These are phyloP conservation scores for Fragum whitleyi DNA, from an alignment of 2,888 invertebrate genomes.

Conservation along the genomic window DNA sequence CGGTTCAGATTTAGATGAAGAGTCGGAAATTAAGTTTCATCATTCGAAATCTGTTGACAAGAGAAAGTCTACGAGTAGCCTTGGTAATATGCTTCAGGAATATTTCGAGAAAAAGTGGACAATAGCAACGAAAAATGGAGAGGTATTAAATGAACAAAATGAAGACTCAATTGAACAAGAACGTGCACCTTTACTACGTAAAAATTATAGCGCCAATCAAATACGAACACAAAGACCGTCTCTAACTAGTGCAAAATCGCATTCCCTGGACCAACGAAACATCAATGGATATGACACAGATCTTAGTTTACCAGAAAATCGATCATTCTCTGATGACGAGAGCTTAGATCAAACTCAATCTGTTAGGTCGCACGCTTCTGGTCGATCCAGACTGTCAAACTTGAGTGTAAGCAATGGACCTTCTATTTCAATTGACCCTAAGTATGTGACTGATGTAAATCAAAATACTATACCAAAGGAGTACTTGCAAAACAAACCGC, in stretches of 20 bases:
- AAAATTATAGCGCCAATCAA: slow-evolving; percentile 18
- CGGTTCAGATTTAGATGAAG: not conserved
- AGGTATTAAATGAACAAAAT: not conserved
- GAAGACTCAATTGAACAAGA: not conserved
- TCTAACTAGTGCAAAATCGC: slow-evolving; percentile 3
- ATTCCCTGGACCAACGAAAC: slow-evolving; percentile 10
- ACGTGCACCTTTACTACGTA: slow-evolving; percentile 4
- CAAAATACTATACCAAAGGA: slow-evolving; percentile 22
- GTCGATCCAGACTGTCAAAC: slow-evolving; percentile 45
- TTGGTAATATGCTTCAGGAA: slow-evolving; percentile 32
- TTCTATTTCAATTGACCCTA: slow-evolving; percentile 51
- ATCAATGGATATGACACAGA: slow-evolving; percentile 19
- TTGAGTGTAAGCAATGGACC: slow-evolving; percentile 53
- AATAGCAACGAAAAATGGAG: slow-evolving; percentile 6
- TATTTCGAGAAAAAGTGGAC: slow-evolving; percentile 27
- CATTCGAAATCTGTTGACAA: not conserved
- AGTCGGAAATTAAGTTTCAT: not conserved
- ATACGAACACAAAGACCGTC: slow-evolving; percentile 8
- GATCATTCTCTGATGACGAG: slow-evolving; percentile 38
- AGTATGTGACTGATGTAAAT: slow-evolving; percentile 1
- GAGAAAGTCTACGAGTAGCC: slow-evolving; percentile 12
- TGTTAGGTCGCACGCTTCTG: slow-evolving; percentile 51
- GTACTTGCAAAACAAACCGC: not conserved
- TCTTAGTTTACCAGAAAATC: slow-evolving; percentile 5
- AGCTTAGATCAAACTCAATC: slow-evolving; percentile 44